Conservation (phyloP, 2,888 invertebrate genomes). For the Drosophila tanythrix region DNA sequence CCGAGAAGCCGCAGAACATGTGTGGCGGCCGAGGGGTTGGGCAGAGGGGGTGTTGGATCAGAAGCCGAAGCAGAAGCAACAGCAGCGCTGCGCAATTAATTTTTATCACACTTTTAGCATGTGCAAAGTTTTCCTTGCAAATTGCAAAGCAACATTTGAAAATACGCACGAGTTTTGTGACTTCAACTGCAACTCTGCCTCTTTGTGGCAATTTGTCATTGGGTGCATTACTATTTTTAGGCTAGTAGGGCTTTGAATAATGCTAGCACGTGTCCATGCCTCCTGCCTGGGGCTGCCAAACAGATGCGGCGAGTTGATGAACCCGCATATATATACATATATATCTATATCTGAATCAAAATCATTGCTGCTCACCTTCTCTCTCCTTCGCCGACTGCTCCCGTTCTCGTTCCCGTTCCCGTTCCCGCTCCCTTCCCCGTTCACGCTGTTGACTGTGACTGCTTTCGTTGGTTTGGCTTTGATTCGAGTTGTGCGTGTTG, state of each 20-base stretch:
- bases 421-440: not conserved
- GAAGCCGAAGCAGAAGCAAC: constrained; percentile 27
- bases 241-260: constrained; percentile 67
- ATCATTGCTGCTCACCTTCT: constrained; percentile 56
- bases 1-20: constrained; percentile 11
- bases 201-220: constrained; percentile 71
- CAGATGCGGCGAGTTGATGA: constrained; percentile 64
- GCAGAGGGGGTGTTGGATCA: constrained; percentile 2
- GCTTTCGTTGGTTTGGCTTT: constrained; percentile 4
- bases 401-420: not conserved
- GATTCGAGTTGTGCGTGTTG: constrained; percentile 1
- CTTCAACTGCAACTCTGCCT: constrained; percentile 5
- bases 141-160: constrained; percentile 36
- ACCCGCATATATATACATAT: constrained; percentile 36
- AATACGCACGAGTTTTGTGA: constrained; percentile 34
- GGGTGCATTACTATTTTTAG: constrained; percentile 57
- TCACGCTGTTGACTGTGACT: constrained; percentile 8
- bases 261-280: constrained; percentile 65
- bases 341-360: constrained; percentile 7
- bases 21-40: no score
- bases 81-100: constrained; percentile 82
- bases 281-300: not conserved
- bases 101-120: constrained; percentile 83
- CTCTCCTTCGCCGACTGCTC: constrained; percentile 9
- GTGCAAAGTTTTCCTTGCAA: constrained; percentile 59